phyloP scores from a whole-genome alignment of 2,113 vertebrate species.

The Plotosus lineatus region DNA sequence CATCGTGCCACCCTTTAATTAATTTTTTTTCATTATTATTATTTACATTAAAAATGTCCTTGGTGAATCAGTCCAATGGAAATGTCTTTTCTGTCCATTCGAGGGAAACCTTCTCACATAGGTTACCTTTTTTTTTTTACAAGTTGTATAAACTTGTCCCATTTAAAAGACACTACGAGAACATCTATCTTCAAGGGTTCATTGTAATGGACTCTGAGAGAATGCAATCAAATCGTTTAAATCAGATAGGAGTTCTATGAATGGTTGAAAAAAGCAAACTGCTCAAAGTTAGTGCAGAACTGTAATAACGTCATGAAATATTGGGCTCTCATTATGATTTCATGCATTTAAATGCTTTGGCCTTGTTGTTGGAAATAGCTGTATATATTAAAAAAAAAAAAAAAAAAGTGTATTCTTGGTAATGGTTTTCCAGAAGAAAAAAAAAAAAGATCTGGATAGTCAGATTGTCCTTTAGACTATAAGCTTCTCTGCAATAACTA shows the following conservation, averaged over 20 bases:
- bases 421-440: not conserved
- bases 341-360: conserved; percentile 19
- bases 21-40: too few species aligned
- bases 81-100: not conserved
- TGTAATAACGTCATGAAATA: not conserved
- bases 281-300: not conserved
- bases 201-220: not conserved
- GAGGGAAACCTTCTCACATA: not conserved
- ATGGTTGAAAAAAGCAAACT: not conserved
- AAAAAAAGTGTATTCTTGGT: too few species aligned
- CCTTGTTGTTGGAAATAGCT: conserved; percentile 24
- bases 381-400: not conserved
- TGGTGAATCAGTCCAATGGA: too few species aligned
- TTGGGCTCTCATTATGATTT: conserved; percentile 6
- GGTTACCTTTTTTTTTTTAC: not conserved
- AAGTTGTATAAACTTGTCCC: not conserved
- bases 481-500: not conserved
- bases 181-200: not conserved
- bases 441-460: not conserved
- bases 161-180: not conserved
- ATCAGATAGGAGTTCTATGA: not conserved
- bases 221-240: not conserved
- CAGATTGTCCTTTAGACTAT: conserved; percentile 7
- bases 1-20: too few species aligned
- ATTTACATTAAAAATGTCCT: too few species aligned